phyloP scores from a whole-genome alignment of 2,797 vertebrate species.

The Diceros bicornis region DNA sequence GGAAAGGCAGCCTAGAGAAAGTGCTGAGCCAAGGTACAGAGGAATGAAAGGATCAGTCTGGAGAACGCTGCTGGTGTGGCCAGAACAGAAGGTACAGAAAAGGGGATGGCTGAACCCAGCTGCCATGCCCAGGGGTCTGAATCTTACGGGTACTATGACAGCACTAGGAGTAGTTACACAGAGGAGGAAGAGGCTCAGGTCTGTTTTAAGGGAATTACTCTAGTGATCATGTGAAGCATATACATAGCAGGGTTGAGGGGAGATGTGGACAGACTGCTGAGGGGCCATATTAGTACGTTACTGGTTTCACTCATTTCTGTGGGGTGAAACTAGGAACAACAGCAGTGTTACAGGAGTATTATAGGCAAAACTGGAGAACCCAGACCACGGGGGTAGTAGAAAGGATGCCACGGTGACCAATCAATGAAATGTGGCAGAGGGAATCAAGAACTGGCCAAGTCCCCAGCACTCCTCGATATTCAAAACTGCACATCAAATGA shows the following conservation, averaged over 20 bases:
- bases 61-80: background rate
- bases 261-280: background rate
- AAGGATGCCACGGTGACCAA: background rate
- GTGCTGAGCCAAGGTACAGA: background rate
- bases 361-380: background rate
- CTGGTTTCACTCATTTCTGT: background rate
- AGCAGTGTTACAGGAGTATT: background rate
- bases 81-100: background rate
- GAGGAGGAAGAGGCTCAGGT: background rate
- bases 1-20: background rate
- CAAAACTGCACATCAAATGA: background rate
- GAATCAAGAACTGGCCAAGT: background rate
- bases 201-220: background rate
- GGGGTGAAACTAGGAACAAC: background rate
- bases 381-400: background rate
- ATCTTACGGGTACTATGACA: background rate
- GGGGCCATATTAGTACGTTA: background rate
- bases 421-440: background rate
- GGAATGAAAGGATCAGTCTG: too few species aligned
- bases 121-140: background rate
- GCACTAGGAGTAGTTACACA: background rate
- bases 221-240: background rate
- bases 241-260: rapidly evolving
- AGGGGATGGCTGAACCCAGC: background rate
- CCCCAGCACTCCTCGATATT: background rate